Percentiles rank a stretch among this genome's conserved stretches.
phyloP scores from a whole-genome alignment of 2,797 vertebrate genomes.

The Amblyraja radiata region DNA sequence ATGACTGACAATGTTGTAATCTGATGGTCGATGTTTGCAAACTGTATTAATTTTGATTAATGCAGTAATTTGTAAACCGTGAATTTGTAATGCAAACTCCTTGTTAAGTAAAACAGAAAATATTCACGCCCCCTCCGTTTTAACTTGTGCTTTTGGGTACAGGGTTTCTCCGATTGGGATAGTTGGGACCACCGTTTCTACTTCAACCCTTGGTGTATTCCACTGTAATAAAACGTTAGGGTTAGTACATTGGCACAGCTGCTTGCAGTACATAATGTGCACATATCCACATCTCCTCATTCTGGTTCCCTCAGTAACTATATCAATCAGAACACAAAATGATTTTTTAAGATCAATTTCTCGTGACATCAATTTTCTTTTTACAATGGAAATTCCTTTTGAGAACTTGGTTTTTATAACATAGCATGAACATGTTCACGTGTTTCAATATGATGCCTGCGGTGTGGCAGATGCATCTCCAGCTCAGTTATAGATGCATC shows the following conservation, averaged over 20 bases:
- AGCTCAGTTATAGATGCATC: neutral
- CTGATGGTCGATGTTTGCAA: too few relatives aligned
- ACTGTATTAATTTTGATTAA: too few relatives aligned
- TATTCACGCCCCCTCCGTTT: neutral
- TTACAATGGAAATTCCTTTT: neutral
- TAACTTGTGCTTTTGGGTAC: neutral
- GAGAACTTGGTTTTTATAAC: neutral
- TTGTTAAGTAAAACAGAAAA: too few relatives aligned
- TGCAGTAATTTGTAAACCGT: too few relatives aligned
- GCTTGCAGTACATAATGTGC: neutral
- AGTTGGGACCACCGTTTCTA: too few relatives aligned
- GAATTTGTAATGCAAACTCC: too few relatives aligned
- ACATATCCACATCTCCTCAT: neutral
- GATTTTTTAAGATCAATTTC: neutral
- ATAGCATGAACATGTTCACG: neutral
- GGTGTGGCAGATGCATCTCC: neutral
- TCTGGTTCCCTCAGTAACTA: neutral
- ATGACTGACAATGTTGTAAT: too few relatives aligned
- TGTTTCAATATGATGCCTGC: neutral
- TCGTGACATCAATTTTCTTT: neutral
- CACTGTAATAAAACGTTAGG: too few relatives aligned
- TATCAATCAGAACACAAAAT: too few relatives aligned
- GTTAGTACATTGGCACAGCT: neutral
- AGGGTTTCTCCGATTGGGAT: neutral
- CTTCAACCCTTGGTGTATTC: too few relatives aligned